phyloP scores from a whole-genome alignment of 2,113 vertebrate species.

The Bos taurus region ARS-UCD2.0 NC_037337.1:85953001-85953500 shows the following conservation, averaged over 20 bases:
- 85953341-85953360: constrained; percentile 84
- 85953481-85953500: background rate
- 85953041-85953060: background rate
- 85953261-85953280: constrained; percentile 95
- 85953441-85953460: background rate
- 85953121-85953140: background rate
- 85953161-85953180: background rate
- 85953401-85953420: background rate
- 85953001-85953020: background rate
- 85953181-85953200: background rate
- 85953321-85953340: constrained; percentile 97
- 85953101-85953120: background rate
- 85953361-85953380: constrained; percentile 46
- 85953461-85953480: background rate
- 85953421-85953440: background rate
- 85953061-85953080: background rate
- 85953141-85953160: background rate
- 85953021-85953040: background rate
- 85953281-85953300: constrained; percentile 98
- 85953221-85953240: background rate
- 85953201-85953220: background rate
- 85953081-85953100: background rate
- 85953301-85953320: constrained; percentile 98
- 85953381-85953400: background rate
- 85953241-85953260: constrained; percentile 34